Evolutionary conservation across 2,113 vertebrate genomes (phyloP).

Genomic region (Coryphaenoides rupestris): DNA sequence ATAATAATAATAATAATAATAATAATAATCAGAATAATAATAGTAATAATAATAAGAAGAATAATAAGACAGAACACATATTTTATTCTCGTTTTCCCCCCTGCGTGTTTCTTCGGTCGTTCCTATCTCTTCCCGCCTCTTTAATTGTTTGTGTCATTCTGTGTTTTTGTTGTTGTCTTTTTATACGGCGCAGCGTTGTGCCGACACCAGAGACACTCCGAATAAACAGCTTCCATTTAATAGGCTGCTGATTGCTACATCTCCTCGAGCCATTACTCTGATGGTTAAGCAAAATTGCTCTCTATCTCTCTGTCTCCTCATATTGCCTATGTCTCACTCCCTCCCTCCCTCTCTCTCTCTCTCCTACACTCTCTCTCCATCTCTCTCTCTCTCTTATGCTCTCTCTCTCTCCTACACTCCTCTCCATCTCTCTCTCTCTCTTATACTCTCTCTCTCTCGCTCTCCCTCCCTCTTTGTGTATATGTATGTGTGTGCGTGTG

Average conservation of each 20-base stretch:
- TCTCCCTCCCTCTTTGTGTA: too few species aligned
- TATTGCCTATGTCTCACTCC: background rate
- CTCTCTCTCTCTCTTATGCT: too few species aligned
- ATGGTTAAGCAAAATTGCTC: slow-evolving; percentile 15
- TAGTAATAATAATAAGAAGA: too few species aligned
- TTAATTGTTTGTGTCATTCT: slow-evolving; percentile 1
- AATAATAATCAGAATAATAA: too few species aligned
- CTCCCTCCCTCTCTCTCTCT: background rate
- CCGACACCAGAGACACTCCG: slow-evolving; percentile 10
- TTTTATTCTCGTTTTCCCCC: background rate
- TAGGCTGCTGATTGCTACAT: slow-evolving; percentile 14
- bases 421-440: too few species aligned
- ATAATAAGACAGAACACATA: slow-evolving; percentile 12
- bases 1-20: too few species aligned
- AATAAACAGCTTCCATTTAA: slow-evolving; percentile 11
- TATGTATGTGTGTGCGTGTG: background rate
- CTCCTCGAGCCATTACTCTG: slow-evolving; percentile 20
- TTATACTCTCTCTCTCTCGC: background rate
- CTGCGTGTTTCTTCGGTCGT: background rate
- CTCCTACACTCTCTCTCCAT: background rate
- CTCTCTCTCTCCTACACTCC: background rate
- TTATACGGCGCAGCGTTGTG: background rate
- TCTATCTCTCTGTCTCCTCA: background rate
- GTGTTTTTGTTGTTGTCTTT: background rate
- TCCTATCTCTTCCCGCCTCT: background rate